phyloP scores from a whole-genome alignment of 2,888 invertebrate species.

The Acrobeloides nanus region DNA sequence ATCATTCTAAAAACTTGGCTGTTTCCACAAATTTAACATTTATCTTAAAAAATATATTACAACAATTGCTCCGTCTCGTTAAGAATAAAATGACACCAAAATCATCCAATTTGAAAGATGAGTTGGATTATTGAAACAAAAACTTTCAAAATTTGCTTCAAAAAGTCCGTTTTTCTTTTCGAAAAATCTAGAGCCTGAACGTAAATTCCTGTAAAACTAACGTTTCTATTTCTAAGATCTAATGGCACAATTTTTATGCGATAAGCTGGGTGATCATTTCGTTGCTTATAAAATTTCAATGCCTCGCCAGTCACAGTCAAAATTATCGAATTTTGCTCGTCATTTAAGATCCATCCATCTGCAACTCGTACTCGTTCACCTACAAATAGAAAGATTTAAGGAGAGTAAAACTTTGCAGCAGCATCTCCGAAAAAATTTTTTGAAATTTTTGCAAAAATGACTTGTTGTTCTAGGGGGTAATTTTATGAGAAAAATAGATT shows the following conservation, averaged over 20 bases:
- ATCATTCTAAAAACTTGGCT: too few relatives aligned
- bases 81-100: too few relatives aligned
- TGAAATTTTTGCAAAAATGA: too few relatives aligned
- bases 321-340: slow-evolving; percentile 42
- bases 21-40: too few relatives aligned
- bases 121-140: too few relatives aligned
- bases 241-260: slow-evolving; percentile 43
- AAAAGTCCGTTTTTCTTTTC: too few relatives aligned
- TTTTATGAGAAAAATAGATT: too few relatives aligned
- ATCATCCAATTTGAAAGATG: too few relatives aligned
- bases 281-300: slow-evolving; percentile 45
- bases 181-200: too few relatives aligned
- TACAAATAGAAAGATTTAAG: slow-evolving; percentile 17
- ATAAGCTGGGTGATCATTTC: slow-evolving; percentile 36
- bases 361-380: slow-evolving; percentile 42
- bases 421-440: background rate
- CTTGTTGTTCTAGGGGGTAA: too few relatives aligned
- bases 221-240: slow-evolving; percentile 40
- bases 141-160: too few relatives aligned
- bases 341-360: slow-evolving; percentile 46
- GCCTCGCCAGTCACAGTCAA: slow-evolving; percentile 45
- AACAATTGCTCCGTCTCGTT: background rate
- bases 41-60: too few relatives aligned
- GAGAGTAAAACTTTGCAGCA: background rate
- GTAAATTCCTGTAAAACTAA: slow-evolving; percentile 20